phyloP scores from a whole-genome alignment of 2,113 vertebrate species.

The Antidorcas marsupialis region DNA sequence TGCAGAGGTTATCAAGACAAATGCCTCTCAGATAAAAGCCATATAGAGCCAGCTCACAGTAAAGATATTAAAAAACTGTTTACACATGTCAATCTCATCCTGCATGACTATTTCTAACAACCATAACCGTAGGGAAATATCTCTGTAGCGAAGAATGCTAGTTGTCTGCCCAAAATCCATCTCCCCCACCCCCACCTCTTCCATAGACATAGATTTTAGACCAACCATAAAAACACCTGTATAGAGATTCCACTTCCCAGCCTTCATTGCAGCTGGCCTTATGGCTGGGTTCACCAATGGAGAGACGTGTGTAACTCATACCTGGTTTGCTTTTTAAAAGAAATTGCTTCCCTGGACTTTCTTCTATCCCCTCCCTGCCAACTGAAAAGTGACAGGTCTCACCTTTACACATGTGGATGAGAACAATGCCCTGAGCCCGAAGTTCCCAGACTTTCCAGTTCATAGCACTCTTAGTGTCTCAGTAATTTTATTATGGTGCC shows the following conservation, averaged over 20 bases:
- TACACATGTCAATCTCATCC: neutral
- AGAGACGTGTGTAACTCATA: neutral
- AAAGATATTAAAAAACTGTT: neutral
- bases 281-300: neutral
- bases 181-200: neutral
- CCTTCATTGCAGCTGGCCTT: neutral
- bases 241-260: neutral
- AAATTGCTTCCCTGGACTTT: neutral
- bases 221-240: neutral
- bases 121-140: neutral
- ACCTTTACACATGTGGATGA: neutral
- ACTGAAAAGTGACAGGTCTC: neutral
- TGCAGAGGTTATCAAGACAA: neutral
- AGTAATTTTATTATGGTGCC: neutral
- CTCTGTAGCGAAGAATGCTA: neutral
- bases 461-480: neutral
- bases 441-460: neutral
- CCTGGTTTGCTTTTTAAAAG: neutral
- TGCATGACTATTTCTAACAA: neutral
- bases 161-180: neutral
- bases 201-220: neutral
- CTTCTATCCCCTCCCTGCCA: neutral
- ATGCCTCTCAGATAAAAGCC: neutral
- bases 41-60: neutral
- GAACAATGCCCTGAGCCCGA: neutral